Percentiles rank a stretch among this genome's conserved stretches.
Conservation (phyloP, 2,888 invertebrate genomes). For the Salticus scenicus region DNA sequence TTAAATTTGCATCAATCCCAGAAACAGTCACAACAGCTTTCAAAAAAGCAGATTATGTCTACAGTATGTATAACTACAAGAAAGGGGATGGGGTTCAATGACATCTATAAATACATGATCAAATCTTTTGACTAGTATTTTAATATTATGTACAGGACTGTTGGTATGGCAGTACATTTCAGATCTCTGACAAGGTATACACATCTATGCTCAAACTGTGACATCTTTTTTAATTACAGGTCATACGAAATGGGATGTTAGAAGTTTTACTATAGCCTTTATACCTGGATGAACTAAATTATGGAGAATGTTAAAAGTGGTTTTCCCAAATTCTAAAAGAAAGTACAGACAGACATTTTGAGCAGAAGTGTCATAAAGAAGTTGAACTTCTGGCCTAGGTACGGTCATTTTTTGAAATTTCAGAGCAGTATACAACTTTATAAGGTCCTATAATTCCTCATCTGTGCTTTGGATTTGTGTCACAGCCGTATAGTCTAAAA, state of each 20-base stretch:
- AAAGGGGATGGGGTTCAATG: too few species aligned
- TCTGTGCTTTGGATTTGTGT: background rate
- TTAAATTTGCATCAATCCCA: too few species aligned
- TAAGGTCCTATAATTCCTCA: background rate
- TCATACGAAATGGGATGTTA: background rate
- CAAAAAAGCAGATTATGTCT: too few species aligned
- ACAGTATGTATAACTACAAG: too few species aligned
- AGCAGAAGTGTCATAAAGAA: background rate
- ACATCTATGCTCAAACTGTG: background rate
- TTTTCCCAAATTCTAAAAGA: background rate
- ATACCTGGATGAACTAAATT: background rate
- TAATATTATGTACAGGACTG: too few species aligned
- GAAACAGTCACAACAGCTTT: too few species aligned
- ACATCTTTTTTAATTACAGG: background rate
- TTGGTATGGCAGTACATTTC: too few species aligned
- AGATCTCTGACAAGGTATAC: background rate
- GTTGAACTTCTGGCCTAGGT: background rate
- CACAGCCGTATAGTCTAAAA: background rate
- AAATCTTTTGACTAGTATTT: too few species aligned
- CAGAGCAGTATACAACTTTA: background rate
- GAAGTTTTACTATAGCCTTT: background rate
- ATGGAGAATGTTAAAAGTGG: background rate
- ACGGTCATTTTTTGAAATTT: background rate
- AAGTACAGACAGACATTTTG: background rate
- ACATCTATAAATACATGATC: too few species aligned